These are phyloP conservation scores for Cercopithecus mona DNA, from an alignment of 2,113 vertebrate species.

Conservation along the genomic window DNA sequence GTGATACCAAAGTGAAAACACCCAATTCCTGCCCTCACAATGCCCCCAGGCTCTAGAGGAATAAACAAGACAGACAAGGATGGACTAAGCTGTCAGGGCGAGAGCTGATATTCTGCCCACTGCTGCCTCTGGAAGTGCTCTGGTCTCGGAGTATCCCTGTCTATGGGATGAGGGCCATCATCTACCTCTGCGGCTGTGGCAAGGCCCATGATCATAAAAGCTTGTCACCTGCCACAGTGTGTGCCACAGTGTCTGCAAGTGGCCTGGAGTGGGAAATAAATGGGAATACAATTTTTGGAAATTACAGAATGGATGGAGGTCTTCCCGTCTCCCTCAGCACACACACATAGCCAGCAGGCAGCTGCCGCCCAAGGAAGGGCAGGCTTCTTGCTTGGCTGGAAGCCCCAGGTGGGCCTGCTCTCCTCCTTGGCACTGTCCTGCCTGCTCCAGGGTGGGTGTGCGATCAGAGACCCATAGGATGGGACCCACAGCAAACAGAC, in stretches of 20 bases:
- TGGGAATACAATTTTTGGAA: fast-evolving
- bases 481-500: neutral
- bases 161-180: fast-evolving
- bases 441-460: too few relatives aligned
- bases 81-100: fast-evolving
- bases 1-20: neutral
- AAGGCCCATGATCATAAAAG: fast-evolving
- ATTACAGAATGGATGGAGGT: fast-evolving
- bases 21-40: neutral
- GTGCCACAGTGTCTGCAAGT: neutral
- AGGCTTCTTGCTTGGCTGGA: fast-evolving
- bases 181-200: fast-evolving
- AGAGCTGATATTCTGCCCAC: fast-evolving
- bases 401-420: too few relatives aligned
- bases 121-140: too few relatives aligned
- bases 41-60: neutral
- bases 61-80: neutral
- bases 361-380: neutral
- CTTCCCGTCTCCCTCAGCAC: neutral
- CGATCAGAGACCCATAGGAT: too few relatives aligned
- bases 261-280: neutral
- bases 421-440: too few relatives aligned
- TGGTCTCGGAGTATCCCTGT: fast-evolving
- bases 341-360: fast-evolving
- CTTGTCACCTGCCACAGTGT: neutral